A percentile compares a stretch with the other conserved stretches of the same genome.
phyloP scores from a whole-genome alignment of 1,140 invertebrate genomes.

The Ceratina japonica region DNA sequence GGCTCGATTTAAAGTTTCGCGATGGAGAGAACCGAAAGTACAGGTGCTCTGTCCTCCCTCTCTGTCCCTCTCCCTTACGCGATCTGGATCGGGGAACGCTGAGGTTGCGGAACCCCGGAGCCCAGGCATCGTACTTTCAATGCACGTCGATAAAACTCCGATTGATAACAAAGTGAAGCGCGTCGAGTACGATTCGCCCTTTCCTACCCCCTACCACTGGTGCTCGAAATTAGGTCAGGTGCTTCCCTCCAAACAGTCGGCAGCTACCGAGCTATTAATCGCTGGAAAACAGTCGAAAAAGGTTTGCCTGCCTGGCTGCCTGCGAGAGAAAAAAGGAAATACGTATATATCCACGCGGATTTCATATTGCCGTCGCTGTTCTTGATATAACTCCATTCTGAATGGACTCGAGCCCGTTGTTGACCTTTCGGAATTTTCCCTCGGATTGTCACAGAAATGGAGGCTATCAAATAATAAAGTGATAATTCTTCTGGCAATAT shows the following conservation, averaged over 20 bases:
- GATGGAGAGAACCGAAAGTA: slow-evolving; percentile 17
- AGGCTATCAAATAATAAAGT: neutral
- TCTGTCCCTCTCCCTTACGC: neutral
- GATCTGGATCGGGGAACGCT: slow-evolving; percentile 45
- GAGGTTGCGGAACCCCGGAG: slow-evolving; percentile 53
- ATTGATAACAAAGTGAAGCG: slow-evolving; percentile 59
- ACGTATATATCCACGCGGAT: neutral
- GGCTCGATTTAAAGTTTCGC: slow-evolving; percentile 53
- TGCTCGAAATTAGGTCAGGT: slow-evolving; percentile 38
- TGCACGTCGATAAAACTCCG: slow-evolving; percentile 58
- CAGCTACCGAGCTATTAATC: slow-evolving; percentile 24
- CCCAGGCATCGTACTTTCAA: slow-evolving; percentile 51
- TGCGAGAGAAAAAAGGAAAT: neutral
- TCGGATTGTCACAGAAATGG: neutral
- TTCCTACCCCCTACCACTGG: too few species aligned
- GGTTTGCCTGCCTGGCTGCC: neutral
- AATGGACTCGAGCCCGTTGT: neutral
- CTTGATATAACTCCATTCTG: neutral
- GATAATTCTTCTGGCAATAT: too few species aligned
- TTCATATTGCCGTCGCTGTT: slow-evolving; percentile 4
- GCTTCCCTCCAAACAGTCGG: slow-evolving; percentile 40
- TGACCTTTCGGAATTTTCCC: neutral
- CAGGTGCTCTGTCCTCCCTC: neutral
- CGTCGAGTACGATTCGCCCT: slow-evolving; percentile 37
- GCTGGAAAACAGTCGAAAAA: slow-evolving; percentile 20